Conservation (phyloP, 2,888 invertebrate species). For the Fragum whitleyi region DNA sequence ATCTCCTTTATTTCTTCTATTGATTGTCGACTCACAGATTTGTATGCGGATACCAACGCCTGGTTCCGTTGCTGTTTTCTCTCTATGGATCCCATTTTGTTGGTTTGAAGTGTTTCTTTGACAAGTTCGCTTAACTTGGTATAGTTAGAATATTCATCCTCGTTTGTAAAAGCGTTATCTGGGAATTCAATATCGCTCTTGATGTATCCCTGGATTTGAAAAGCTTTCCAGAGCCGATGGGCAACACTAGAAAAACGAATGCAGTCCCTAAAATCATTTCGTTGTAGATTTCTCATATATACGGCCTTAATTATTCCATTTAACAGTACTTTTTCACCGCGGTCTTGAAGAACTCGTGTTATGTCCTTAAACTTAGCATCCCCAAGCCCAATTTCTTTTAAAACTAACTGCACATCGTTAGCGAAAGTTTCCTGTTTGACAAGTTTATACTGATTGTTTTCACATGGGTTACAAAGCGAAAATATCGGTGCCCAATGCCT, state of each 20-base stretch:
- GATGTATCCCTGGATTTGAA: constrained; percentile 12
- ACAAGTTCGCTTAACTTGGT: neutral
- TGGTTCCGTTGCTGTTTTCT: neutral
- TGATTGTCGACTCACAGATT: neutral
- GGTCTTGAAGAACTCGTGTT: neutral
- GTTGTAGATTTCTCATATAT: neutral
- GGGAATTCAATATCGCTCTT: neutral
- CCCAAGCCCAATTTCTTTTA: constrained; percentile 1
- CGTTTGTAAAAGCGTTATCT: neutral
- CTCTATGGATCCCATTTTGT: neutral
- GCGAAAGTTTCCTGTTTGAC: constrained; percentile 52
- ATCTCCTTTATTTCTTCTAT: neutral
- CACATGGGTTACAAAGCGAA: constrained; percentile 43
- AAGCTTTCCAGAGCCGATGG: neutral
- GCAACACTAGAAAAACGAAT: neutral
- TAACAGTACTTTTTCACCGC: neutral
- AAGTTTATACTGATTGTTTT: constrained; percentile 21
- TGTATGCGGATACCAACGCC: constrained; percentile 4
- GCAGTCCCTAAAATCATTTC: neutral
- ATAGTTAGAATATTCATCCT: neutral
- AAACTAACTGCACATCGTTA: constrained; percentile 34
- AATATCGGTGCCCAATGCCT: constrained; percentile 48
- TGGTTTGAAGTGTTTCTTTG: neutral
- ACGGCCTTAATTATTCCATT: constrained; percentile 9
- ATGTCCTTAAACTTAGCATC: neutral